Base-by-base conservation (phyloP, 2,888 invertebrate species). In the Eristalis pertinax region DNA sequence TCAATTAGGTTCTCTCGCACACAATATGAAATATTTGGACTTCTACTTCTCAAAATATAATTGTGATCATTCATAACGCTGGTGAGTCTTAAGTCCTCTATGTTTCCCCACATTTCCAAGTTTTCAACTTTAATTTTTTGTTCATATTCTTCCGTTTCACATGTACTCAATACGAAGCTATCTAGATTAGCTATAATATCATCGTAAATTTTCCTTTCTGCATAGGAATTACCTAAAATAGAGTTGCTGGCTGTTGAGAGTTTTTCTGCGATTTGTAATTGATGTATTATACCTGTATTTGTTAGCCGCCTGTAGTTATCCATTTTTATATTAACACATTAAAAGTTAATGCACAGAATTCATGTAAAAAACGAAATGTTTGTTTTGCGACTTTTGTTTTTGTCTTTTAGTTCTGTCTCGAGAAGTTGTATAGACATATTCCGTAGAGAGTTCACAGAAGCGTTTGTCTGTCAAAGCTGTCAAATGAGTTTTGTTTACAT, bases 61-160 rank as follows among this genome's bases (percentile, higher is more conserved):
- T 91, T 91, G 72, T 91, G 91, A 81, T 91, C 91, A 72, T 89
- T 90, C 70, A 90, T 82, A 65, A 91, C 84, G 70, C 88, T 83
- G 3, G 89, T 88, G 10, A 90, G 24, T 11, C 83, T 56, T 0
- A 70, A 65, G 63, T 89, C 88, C 38, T 88, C 84, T 1, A 73
- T 65, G 73, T 58, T 73, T 22, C 67, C 73, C 19, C n/a, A 82
- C 4, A 64, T 50, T 13, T 41, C 64, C 4, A 24, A 22, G 56
- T 64, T 84, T 64, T 41, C 43, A 32, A 56, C 65, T 0, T 32
- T n/a, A 0, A 43, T 41, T 11, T 60, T 22, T 19, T 83, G 32
- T 64, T 79, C n/a, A 10, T 60, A 43, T 43, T 32, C n/a, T 32
- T 69, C 32, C 13, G 50, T 22, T 24, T 38, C 60, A 50, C 43